Conservation (phyloP, 37 sponge, comb jelly and placozoan species). For the Cladorhizidae sp. region DNA sequence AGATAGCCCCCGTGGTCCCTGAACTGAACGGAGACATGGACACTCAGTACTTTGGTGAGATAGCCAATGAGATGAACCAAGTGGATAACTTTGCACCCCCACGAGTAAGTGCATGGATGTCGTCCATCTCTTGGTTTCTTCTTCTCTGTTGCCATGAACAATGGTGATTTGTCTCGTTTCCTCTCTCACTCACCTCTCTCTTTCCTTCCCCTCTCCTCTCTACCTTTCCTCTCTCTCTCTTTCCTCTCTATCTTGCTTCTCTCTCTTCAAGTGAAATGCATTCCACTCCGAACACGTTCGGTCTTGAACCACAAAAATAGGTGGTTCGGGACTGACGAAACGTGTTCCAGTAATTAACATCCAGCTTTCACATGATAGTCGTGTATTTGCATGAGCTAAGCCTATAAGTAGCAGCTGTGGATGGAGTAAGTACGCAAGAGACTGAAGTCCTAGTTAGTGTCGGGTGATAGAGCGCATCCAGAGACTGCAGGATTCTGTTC, state of each 20-base stretch:
- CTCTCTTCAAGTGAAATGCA: no score
- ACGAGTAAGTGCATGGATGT: constrained; percentile 30
- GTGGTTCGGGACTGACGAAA: no score
- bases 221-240: neutral
- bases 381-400: no score
- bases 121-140: neutral
- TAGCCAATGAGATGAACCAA: constrained; percentile 75
- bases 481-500: no score
- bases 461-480: no score
- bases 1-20: constrained; percentile 80
- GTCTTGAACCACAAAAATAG: no score
- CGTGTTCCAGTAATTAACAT: no score
- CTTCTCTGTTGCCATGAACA: neutral
- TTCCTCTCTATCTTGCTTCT: neutral
- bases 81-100: constrained; percentile 74
- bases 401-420: no score
- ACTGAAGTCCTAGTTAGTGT: no score
- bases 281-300: no score
- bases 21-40: constrained; percentile 87
- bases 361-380: no score
- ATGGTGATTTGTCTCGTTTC: neutral
- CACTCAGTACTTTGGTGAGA: constrained; percentile 90
- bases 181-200: neutral
- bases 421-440: no score
- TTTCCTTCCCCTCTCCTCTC: neutral